phyloP scores from a whole-genome alignment of 2,888 invertebrate genomes.

The Ceriagrion tenellum region DNA sequence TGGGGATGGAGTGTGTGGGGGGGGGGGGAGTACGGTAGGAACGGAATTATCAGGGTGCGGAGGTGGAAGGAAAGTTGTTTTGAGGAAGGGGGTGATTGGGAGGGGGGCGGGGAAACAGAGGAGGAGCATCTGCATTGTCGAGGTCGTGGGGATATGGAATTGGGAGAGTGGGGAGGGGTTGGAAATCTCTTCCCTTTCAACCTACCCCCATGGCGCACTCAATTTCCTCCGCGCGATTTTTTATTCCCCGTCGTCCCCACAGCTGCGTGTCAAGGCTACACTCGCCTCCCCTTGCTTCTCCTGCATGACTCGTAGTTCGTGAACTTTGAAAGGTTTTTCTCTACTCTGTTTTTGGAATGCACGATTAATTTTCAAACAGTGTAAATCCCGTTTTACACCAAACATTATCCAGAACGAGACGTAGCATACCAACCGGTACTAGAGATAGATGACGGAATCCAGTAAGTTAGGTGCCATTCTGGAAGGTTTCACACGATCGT shows the following conservation, averaged over 20 bases:
- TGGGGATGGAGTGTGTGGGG: not conserved
- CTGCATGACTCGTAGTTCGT: not conserved
- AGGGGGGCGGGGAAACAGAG: not conserved
- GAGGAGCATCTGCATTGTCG: constrained; percentile 55
- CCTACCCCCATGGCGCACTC: constrained; percentile 7
- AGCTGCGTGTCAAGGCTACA: not conserved
- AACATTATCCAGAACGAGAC: too few species aligned
- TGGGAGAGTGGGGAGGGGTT: not conserved
- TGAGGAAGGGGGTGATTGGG: too few species aligned
- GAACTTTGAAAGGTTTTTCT: not conserved
- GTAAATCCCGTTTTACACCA: too few species aligned
- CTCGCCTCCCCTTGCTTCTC: not conserved
- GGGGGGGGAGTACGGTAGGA: not conserved
- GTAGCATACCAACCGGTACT: too few species aligned
- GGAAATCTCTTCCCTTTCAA: not conserved
- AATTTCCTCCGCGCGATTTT: constrained; percentile 31
- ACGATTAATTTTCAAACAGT: too few species aligned
- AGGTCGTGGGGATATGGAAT: constrained; percentile 15
- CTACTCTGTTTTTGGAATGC: too few species aligned
- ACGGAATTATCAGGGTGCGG: not conserved
- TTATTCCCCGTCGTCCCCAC: not conserved
- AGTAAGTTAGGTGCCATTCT: too few species aligned
- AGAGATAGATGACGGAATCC: too few species aligned
- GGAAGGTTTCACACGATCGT: too few species aligned
- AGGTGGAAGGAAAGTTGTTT: not conserved